Conservation (phyloP, 2,888 invertebrate species). For the Drosophila neutralis region DNA sequence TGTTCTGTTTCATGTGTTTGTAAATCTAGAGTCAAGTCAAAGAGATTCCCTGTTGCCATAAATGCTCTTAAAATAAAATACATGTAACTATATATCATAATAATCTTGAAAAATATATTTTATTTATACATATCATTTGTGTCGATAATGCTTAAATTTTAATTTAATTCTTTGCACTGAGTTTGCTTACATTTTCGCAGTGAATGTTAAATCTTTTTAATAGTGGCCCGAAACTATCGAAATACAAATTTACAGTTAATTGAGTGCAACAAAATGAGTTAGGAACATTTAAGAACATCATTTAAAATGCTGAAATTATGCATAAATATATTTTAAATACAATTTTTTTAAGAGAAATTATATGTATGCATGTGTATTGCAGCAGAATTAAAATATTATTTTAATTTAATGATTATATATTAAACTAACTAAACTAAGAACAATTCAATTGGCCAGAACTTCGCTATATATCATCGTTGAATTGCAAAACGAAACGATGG, state of each 20-base stretch:
- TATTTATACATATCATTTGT: not conserved
- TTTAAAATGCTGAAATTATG: not conserved
- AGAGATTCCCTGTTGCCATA: not conserved
- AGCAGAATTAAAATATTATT: not conserved
- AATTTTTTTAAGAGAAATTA: no score
- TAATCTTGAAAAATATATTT: not conserved
- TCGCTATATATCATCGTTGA: not conserved
- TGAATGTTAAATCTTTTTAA: not conserved
- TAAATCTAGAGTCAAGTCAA: not conserved
- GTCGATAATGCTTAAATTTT: not conserved
- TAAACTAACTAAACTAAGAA: not conserved
- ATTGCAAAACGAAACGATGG: not conserved
- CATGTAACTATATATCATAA: not conserved
- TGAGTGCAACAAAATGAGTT: not conserved
- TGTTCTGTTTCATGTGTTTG: not conserved
- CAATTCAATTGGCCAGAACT: not conserved
- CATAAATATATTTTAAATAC: not conserved
- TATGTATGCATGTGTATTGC: not conserved
- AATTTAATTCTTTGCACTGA: not conserved
- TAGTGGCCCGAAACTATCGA: not conserved
- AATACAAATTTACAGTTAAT: not conserved
- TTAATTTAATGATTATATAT: not conserved
- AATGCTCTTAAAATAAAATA: not conserved
- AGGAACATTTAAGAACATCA: not conserved
- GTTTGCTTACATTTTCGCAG: not conserved